Percentiles rank a stretch among this genome's conserved stretches.
These are phyloP conservation scores for Crossaster papposus DNA, from an alignment of 53 echinoderm and acorn worm genomes.

Conservation along the genomic window DNA sequence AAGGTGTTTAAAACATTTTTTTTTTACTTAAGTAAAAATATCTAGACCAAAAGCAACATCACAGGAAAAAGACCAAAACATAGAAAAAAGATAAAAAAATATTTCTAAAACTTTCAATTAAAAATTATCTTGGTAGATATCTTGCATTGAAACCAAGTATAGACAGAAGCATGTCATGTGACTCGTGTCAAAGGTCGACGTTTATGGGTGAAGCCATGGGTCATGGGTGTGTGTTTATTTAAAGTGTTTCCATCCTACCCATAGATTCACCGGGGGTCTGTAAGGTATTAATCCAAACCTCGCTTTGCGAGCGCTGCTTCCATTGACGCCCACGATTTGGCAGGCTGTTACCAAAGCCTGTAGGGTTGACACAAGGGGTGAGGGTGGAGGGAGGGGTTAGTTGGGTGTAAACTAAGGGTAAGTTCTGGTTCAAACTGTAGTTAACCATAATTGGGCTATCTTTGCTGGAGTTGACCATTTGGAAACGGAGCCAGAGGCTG, in stretches of 20 bases:
- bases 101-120: too few species aligned
- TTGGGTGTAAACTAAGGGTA: not conserved
- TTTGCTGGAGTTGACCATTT: too few species aligned
- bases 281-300: slow-evolving; percentile 29
- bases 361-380: slow-evolving; percentile 33
- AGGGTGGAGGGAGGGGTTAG: not conserved
- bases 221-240: slow-evolving; percentile 13
- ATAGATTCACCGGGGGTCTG: slow-evolving; percentile 26
- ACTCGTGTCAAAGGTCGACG: slow-evolving; percentile 12
- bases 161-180: not conserved
- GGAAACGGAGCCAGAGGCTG: too few species aligned
- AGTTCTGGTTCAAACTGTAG: not conserved
- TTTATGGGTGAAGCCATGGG: slow-evolving; percentile 22
- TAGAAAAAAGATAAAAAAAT: too few species aligned
- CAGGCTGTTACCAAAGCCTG: slow-evolving; percentile 51
- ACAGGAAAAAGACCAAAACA: too few species aligned
- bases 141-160: not conserved
- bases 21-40: too few species aligned
- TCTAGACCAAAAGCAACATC: too few species aligned
- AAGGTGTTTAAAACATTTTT: not conserved
- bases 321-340: slow-evolving; percentile 12
- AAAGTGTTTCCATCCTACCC: slow-evolving; percentile 28
- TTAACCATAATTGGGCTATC: not conserved
- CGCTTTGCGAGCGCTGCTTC: slow-evolving; percentile 20
- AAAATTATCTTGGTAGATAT: not conserved